Evolutionary conservation across 2,113 vertebrate species (phyloP).

Genomic region (Nothobranchius furzeri): DNA sequence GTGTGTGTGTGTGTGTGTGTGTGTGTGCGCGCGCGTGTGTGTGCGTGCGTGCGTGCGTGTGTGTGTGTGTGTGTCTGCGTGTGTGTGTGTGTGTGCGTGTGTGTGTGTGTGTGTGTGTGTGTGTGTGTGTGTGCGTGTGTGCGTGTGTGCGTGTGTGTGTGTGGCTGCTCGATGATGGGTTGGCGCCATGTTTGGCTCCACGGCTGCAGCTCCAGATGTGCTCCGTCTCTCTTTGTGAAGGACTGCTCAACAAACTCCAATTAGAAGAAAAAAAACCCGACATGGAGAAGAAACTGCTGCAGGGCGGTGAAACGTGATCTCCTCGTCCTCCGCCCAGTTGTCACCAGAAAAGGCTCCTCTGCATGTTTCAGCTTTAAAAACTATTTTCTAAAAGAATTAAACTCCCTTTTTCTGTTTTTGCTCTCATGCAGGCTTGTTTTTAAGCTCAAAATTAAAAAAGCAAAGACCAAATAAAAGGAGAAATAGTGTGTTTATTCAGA

Average conservation of each 20-base stretch:
- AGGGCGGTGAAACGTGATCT: constrained; percentile 53
- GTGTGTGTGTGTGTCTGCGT: background rate
- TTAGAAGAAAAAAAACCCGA: constrained; percentile 12
- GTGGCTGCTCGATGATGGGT: background rate
- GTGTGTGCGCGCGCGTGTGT: too few species aligned
- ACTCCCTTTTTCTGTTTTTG: too few species aligned
- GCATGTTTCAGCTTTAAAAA: too few species aligned
- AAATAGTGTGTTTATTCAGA: too few species aligned
- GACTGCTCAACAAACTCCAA: constrained; percentile 24
- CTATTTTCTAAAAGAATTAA: too few species aligned
- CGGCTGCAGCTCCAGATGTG: constrained; percentile 76
- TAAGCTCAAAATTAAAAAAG: too few species aligned
- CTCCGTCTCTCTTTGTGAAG: too few species aligned
- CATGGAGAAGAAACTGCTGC: background rate
- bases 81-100: constrained; percentile 44
- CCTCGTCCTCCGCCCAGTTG: background rate
- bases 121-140: constrained; percentile 16
- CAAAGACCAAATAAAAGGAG: background rate
- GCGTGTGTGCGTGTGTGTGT: constrained; percentile 6
- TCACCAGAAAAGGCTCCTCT: background rate
- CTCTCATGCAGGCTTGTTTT: too few species aligned
- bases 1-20: too few species aligned
- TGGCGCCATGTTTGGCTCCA: constrained; percentile 71
- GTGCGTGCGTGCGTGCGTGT: too few species aligned
- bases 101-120: constrained; percentile 44